Evolutionary conservation across 2,888 invertebrate genomes (phyloP).

Genomic region (Arge pagana): DNA sequence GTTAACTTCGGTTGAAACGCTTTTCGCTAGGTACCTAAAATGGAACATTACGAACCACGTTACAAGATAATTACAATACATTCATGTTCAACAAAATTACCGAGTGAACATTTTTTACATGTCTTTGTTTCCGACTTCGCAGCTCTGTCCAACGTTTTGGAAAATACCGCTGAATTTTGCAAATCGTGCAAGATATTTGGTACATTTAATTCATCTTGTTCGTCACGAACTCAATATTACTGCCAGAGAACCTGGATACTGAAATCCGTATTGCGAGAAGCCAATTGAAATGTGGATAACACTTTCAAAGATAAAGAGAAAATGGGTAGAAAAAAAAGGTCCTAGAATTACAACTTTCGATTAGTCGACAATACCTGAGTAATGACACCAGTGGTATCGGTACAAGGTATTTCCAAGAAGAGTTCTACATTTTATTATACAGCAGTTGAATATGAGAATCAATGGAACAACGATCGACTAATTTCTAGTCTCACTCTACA

Average conservation of each 20-base stretch:
- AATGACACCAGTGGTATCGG: no score
- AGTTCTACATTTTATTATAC: no score
- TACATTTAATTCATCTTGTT: constrained; percentile 64
- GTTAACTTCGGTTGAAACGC: constrained; percentile 56
- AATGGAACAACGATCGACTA: no score
- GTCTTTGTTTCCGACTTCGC: no score
- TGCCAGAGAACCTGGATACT: constrained; percentile 61
- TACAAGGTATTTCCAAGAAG: no score
- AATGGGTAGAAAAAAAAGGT: constrained; percentile 41
- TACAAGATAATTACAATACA: constrained; percentile 63
- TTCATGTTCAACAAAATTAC: not conserved
- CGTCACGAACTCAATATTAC: constrained; percentile 65
- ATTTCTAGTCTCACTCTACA: no score
- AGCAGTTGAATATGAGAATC: no score
- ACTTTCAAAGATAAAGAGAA: constrained; percentile 51
- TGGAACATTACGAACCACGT: constrained; percentile 61
- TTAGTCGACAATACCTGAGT: no score
- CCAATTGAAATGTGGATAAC: constrained; percentile 4
- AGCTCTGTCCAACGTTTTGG: constrained; percentile 65
- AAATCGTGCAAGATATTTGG: constrained; percentile 61
- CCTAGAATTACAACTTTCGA: constrained; percentile 43
- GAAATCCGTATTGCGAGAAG: constrained; percentile 61
- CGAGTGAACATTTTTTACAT: not conserved
- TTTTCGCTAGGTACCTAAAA: constrained; percentile 61
- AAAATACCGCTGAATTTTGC: constrained; percentile 67